These are phyloP conservation scores for Mionectes olivaceus DNA, from an alignment of 2,797 vertebrate genomes.

Conservation along the genomic window DNA sequence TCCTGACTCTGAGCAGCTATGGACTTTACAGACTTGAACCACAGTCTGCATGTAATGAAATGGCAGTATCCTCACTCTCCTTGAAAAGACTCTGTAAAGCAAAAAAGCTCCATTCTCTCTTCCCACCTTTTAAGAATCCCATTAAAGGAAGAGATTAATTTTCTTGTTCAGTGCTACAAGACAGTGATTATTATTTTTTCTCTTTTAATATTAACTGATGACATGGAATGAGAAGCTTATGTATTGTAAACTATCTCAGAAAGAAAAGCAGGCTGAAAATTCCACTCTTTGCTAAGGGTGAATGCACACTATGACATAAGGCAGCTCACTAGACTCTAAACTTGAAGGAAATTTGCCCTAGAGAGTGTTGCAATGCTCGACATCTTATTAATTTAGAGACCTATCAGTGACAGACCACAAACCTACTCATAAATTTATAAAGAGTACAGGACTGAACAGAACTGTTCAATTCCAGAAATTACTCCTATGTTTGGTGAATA, in stretches of 20 bases:
- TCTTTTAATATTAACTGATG: neutral
- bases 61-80: fast-evolving
- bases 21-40: neutral
- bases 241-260: neutral
- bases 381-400: constrained; percentile 63
- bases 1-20: neutral
- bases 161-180: neutral
- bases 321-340: neutral
- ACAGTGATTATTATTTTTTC: neutral
- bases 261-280: constrained; percentile 11
- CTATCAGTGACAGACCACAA: constrained; percentile 58
- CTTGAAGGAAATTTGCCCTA: constrained; percentile 41
- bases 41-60: neutral
- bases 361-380: constrained; percentile 23
- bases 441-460: constrained; percentile 15
- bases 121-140: neutral
- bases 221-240: neutral
- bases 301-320: constrained; percentile 12
- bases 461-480: constrained; percentile 15
- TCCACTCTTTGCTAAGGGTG: neutral
- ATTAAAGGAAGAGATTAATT: neutral
- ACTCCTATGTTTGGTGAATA: constrained; percentile 27
- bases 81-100: neutral
- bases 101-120: neutral
- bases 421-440: constrained; percentile 50